Percentiles rank a stretch among this genome's conserved stretches.
Evolutionary conservation across 2,797 vertebrate species (phyloP).

Genomic region (Phyllotis vaccarum): DNA sequence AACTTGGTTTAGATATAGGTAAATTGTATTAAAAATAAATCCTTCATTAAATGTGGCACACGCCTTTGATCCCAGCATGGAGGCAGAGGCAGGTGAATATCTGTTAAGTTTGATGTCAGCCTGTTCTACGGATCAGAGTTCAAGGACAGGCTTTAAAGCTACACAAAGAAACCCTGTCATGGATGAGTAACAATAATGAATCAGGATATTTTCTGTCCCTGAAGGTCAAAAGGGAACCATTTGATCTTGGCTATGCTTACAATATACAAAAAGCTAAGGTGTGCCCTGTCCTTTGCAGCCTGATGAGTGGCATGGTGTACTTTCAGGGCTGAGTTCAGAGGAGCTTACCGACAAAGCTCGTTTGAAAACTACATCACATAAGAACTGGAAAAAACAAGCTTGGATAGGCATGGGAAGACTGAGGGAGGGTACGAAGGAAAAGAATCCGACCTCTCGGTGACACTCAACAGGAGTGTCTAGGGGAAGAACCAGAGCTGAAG

Average conservation of each 20-base stretch:
- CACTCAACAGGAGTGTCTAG: background rate
- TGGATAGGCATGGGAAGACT: background rate
- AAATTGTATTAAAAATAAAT: conserved; percentile 58
- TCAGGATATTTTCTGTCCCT: background rate
- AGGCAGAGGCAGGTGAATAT: too few species aligned
- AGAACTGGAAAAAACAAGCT: background rate
- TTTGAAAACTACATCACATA: background rate
- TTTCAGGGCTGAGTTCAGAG: background rate
- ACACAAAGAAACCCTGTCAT: too few species aligned
- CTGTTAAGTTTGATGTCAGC: too few species aligned
- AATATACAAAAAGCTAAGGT: background rate
- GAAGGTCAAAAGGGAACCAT: conserved; percentile 13
- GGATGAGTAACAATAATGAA: background rate
- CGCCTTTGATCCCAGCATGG: too few species aligned
- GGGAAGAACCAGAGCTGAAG: background rate
- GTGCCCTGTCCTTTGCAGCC: background rate
- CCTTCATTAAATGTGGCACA: background rate
- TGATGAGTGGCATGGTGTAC: background rate
- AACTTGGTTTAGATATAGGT: conserved; percentile 51
- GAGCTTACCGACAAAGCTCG: conserved; percentile 3
- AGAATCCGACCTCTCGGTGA: background rate
- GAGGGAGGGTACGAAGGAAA: background rate
- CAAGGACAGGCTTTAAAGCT: too few species aligned
- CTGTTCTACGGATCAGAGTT: too few species aligned
- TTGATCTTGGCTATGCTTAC: background rate